These are phyloP conservation scores for Punctoribates punctum DNA, from an alignment of 2,888 invertebrate species.

Conservation along the genomic window DNA sequence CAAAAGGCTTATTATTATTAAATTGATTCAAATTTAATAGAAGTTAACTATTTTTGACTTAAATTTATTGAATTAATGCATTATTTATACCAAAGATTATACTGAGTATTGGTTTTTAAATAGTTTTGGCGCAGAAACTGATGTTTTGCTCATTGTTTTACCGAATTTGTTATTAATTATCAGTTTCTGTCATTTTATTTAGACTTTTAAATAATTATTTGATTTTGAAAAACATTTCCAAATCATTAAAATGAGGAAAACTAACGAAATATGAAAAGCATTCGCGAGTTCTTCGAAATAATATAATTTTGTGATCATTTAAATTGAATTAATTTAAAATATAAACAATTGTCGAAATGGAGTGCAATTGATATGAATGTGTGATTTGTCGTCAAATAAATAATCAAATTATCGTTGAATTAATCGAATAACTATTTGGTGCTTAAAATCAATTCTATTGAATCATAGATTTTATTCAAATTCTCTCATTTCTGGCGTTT, in stretches of 20 bases:
- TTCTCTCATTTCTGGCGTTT: too few species aligned
- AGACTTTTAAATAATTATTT: constrained; percentile 64
- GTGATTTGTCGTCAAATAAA: background rate
- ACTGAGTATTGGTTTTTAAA: background rate
- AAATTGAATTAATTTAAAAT: too few species aligned
- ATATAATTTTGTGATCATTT: too few species aligned
- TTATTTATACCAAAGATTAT: constrained; percentile 5
- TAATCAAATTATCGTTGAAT: background rate
- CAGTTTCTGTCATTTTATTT: background rate
- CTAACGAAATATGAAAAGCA: too few species aligned
- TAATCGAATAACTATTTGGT: constrained; percentile 3
- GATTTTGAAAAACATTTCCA: too few species aligned
- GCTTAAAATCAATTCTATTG: background rate
- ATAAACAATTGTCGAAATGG: background rate
- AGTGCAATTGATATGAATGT: constrained; percentile 6
- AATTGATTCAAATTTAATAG: background rate
- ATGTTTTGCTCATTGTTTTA: background rate
- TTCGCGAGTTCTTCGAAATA: too few species aligned
- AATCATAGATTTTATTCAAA: too few species aligned
- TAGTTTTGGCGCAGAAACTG: background rate
- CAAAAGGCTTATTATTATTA: constrained; percentile 5
- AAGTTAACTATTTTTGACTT: background rate
- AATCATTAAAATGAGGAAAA: too few species aligned
- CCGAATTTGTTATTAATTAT: background rate
- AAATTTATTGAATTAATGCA: background rate